Evolutionary conservation across 2,113 vertebrate species (phyloP).

Genomic region (Rhizomys pruinosus): DNA sequence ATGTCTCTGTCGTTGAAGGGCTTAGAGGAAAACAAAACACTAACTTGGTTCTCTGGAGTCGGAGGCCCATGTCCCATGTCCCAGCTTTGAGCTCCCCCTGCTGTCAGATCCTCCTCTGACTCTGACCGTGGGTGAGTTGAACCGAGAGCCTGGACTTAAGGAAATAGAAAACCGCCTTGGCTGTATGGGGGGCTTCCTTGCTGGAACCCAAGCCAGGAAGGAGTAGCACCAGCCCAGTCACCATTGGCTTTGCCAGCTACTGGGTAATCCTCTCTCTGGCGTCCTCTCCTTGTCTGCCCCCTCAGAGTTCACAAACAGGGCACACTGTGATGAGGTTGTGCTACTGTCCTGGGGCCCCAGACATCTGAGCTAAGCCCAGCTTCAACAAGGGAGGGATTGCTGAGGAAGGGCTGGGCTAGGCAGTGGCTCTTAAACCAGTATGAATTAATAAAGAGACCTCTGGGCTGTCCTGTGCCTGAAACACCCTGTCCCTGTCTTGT

Average conservation of each 20-base stretch:
- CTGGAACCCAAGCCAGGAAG: not conserved
- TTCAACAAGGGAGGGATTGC: not conserved
- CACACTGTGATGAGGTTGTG: too few species aligned
- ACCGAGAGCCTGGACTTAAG: not conserved
- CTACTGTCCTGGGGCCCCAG: too few species aligned
- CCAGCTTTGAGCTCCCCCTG: conserved; percentile 67
- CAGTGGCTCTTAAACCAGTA: not conserved
- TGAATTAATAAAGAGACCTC: not conserved
- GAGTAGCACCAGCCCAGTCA: not conserved
- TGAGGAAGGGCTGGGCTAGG: not conserved
- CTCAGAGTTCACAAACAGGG: not conserved
- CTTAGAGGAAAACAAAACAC: too few species aligned
- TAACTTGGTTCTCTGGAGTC: too few species aligned
- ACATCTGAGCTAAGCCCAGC: not conserved
- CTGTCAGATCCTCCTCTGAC: not conserved
- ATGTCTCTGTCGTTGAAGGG: not conserved
- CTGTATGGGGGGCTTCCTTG: not conserved
- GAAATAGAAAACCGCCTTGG: not conserved
- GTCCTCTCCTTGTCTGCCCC: not conserved
- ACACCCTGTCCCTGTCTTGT: not conserved
- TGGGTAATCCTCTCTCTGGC: not conserved
- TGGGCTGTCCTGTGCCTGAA: not conserved
- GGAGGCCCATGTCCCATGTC: not conserved
- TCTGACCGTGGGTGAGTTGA: not conserved
- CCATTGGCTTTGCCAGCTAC: not conserved